These are phyloP conservation scores for Paedocypris sp. DNA, from an alignment of 2,113 vertebrate genomes.

Conservation along the genomic window DNA sequence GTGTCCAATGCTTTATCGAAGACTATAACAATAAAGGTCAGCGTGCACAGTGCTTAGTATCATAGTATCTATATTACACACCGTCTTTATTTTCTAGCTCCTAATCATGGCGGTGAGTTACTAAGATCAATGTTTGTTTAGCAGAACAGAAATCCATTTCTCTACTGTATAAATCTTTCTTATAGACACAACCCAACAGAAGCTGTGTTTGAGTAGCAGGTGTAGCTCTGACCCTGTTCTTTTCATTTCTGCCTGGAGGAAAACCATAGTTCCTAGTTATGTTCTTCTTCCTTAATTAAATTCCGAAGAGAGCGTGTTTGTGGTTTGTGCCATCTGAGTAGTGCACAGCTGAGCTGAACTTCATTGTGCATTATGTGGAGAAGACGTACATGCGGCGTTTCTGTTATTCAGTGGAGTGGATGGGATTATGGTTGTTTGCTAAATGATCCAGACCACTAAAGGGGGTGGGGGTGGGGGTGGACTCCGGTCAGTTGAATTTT, in stretches of 20 bases:
- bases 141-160: conserved; percentile 17
- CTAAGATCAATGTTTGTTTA: neutral
- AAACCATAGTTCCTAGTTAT: conserved; percentile 16
- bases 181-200: conserved; percentile 28
- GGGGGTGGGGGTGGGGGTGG: too few species aligned
- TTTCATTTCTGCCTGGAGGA: conserved; percentile 24
- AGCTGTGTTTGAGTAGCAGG: conserved; percentile 26
- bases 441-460: neutral
- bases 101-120: neutral
- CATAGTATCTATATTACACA: too few species aligned
- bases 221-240: conserved; percentile 20
- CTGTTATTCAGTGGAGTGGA: neutral
- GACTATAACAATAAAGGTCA: conserved; percentile 10
- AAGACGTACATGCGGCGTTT: neutral
- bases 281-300: conserved; percentile 20
- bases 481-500: too few species aligned
- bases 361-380: neutral
- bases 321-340: conserved; percentile 4
- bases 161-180: conserved; percentile 6
- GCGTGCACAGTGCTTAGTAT: neutral
- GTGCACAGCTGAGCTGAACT: conserved; percentile 23
- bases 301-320: conserved; percentile 1
- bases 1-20: neutral
- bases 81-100: neutral
- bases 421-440: neutral